A percentile compares a stretch with the other conserved stretches of the same genome.
Evolutionary conservation across 2,888 invertebrate genomes (phyloP).

Genomic region (Xestia sexstrigata): DNA sequence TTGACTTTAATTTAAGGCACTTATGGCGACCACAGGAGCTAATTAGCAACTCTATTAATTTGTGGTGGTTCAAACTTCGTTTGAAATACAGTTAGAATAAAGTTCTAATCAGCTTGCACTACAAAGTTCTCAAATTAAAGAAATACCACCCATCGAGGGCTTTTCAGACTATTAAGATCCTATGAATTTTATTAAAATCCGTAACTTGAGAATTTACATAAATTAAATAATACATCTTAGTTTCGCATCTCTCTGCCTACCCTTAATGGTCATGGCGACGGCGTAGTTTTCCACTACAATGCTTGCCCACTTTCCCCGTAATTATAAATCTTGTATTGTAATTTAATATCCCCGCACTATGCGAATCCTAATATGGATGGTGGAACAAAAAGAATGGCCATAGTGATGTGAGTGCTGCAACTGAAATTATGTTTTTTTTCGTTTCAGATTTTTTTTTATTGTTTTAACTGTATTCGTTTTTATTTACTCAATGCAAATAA

Average conservation of each 20-base stretch:
- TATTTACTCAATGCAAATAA: neutral
- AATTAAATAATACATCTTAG: conserved; percentile 10
- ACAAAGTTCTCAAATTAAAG: too few relatives aligned
- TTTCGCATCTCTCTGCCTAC: conserved; percentile 24
- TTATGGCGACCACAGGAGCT: too few relatives aligned
- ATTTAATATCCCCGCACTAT: conserved; percentile 37
- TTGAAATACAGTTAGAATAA: too few relatives aligned
- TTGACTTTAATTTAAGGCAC: neutral
- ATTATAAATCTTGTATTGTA: conserved; percentile 62
- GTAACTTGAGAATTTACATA: conserved; percentile 13
- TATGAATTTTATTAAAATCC: neutral
- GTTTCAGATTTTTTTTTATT: neutral
- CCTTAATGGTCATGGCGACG: conserved; percentile 37
- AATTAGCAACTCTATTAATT: too few relatives aligned
- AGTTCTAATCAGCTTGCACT: too few relatives aligned
- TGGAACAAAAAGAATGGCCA: conserved; percentile 30
- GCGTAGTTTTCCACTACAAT: conserved; percentile 56
- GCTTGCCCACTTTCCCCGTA: conserved; percentile 52
- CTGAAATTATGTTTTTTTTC: neutral
- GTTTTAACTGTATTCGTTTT: neutral
- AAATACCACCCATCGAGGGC: neutral
- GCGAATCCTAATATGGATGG: conserved; percentile 49
- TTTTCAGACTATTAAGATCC: neutral
- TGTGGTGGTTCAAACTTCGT: too few relatives aligned
- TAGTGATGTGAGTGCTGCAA: conserved; percentile 53